Conservation (phyloP, 2,113 vertebrate species). For the Oenanthe melanoleuca region DNA sequence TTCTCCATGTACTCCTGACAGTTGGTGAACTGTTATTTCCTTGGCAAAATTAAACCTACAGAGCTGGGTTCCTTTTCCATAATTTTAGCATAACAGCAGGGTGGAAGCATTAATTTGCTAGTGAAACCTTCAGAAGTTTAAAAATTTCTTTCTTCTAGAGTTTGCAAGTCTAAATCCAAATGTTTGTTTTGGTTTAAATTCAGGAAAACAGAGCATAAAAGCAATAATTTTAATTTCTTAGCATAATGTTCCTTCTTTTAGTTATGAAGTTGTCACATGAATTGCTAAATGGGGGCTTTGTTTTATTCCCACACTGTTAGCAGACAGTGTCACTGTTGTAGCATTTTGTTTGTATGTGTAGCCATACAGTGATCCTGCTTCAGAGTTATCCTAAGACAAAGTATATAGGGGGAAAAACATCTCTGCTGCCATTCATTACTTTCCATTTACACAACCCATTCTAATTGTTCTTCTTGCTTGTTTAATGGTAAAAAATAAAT, state of each 20-base stretch:
- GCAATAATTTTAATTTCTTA: background rate
- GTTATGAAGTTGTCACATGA: background rate
- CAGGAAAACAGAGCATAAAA: background rate
- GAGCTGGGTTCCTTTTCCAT: background rate
- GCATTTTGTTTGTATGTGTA: background rate
- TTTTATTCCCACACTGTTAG: background rate
- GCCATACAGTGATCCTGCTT: background rate
- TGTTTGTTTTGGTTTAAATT: background rate
- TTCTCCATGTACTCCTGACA: background rate
- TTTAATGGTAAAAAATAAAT: background rate
- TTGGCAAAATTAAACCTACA: background rate
- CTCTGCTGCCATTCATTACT: background rate
- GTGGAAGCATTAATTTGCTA: background rate
- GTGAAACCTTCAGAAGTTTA: background rate
- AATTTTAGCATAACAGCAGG: background rate
- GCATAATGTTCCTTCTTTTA: background rate
- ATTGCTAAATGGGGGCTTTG: background rate
- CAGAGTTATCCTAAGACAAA: background rate
- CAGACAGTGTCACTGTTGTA: background rate
- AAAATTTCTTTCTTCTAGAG: background rate
- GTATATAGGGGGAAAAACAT: background rate
- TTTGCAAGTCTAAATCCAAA: background rate
- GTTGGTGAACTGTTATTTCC: background rate
- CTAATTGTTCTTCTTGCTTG: background rate
- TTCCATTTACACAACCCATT: background rate